A percentile compares a stretch with the other conserved stretches of the same genome.
These are phyloP conservation scores for Artibeus jamaicensis DNA, from an alignment of 2,797 vertebrate species.

Conservation along the genomic window DNA sequence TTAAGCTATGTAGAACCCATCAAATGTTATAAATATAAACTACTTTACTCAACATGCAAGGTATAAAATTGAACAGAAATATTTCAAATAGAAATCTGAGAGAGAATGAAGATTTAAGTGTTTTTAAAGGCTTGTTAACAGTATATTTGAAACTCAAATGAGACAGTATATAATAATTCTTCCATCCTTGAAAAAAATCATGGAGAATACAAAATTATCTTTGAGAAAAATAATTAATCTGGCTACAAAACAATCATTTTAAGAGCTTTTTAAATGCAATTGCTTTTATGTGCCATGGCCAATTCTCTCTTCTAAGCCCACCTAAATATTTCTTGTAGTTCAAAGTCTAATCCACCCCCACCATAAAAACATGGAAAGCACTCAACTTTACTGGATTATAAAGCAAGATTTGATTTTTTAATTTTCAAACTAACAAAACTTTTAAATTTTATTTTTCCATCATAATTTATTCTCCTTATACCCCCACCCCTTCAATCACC, in stretches of 20 bases:
- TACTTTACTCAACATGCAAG: constrained; percentile 35
- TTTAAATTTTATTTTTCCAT: not conserved
- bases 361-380: not conserved
- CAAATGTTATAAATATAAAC: constrained; percentile 44
- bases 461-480: too few relatives aligned
- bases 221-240: constrained; percentile 39
- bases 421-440: constrained; percentile 1
- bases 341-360: not conserved
- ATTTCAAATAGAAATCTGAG: constrained; percentile 58
- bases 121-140: constrained; percentile 26
- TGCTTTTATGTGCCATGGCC: not conserved
- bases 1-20: constrained; percentile 25
- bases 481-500: too few relatives aligned
- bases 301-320: not conserved
- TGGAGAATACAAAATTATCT: not conserved
- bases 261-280: not conserved
- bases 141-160: constrained; percentile 52
- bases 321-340: not conserved
- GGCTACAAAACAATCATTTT: not conserved
- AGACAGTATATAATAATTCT: not conserved
- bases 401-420: constrained; percentile 5
- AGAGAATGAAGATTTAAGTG: constrained; percentile 16
- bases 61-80: constrained; percentile 51
- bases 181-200: constrained; percentile 7
- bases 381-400: not conserved